Percentiles rank a stretch among this genome's conserved stretches.
phyloP scores from a whole-genome alignment of 2,797 vertebrate genomes.

The Antrozous pallidus region DNA sequence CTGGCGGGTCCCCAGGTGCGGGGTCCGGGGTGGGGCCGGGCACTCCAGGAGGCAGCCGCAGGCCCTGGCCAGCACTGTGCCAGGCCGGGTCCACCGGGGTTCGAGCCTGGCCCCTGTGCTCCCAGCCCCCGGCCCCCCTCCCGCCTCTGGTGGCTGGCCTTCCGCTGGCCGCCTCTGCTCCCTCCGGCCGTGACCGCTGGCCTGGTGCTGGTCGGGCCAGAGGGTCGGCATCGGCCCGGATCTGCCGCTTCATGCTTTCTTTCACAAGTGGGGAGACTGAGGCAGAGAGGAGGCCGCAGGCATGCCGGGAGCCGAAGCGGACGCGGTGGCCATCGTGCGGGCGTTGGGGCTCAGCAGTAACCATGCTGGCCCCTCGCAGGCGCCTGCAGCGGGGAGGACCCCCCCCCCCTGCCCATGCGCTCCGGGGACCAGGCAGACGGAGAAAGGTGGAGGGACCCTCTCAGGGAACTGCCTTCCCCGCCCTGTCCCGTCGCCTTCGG shows the following conservation, averaged over 20 bases:
- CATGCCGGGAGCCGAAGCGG: not conserved
- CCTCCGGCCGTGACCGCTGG: not conserved
- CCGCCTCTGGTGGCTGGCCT: not conserved
- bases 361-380: not conserved
- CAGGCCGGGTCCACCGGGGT: not conserved
- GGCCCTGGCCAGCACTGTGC: constrained; percentile 46
- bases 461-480: not conserved
- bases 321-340: not conserved
- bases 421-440: not conserved
- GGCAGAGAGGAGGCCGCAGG: not conserved
- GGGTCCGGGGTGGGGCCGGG: constrained; percentile 49
- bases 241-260: not conserved
- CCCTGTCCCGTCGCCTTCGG: not conserved
- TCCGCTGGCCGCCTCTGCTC: constrained; percentile 24
- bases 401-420: not conserved
- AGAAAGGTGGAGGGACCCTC: not conserved
- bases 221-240: not conserved
- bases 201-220: not conserved
- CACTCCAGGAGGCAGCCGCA: constrained; percentile 19
- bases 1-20: constrained; percentile 65
- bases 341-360: not conserved
- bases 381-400: not conserved
- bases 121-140: not conserved
- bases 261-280: constrained; percentile 34
- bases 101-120: not conserved